phyloP scores from a whole-genome alignment of 2,113 vertebrate genomes.

The Brachirus orientalis region DNA sequence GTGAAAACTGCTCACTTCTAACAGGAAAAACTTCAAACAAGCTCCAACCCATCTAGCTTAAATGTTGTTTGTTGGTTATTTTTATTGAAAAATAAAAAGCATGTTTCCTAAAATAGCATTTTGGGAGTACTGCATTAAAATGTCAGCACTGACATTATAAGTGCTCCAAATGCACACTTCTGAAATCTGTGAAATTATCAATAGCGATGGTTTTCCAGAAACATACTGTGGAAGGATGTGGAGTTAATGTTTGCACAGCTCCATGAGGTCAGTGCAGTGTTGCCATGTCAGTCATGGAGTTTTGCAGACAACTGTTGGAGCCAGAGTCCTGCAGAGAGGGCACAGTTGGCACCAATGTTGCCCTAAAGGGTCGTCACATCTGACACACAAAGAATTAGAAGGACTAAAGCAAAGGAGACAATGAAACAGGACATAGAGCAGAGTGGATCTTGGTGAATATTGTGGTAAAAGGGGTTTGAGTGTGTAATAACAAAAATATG shows the following conservation, averaged over 20 bases:
- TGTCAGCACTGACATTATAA: too few relatives aligned
- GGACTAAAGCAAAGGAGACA: too few relatives aligned
- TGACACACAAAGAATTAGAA: too few relatives aligned
- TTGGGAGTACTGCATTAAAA: too few relatives aligned
- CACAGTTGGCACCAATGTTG: conserved; percentile 53
- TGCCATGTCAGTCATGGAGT: conserved; percentile 61
- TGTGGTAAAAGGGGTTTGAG: too few relatives aligned
- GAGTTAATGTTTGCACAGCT: conserved; percentile 27
- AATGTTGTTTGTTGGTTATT: conserved; percentile 6
- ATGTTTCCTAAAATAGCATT: too few relatives aligned
- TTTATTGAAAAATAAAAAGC: too few relatives aligned
- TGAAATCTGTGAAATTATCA: too few relatives aligned
- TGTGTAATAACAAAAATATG: too few relatives aligned
- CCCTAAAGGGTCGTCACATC: conserved; percentile 44
- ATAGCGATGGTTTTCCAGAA: conserved; percentile 3
- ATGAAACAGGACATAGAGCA: too few relatives aligned
- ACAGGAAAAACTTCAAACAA: conserved; percentile 14
- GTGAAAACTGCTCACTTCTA: not conserved
- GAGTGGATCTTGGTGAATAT: too few relatives aligned
- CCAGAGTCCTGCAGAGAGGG: conserved; percentile 59
- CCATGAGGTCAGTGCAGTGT: conserved; percentile 45
- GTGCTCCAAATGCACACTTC: too few relatives aligned
- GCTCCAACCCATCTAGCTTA: not conserved
- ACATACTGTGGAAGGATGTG: conserved; percentile 4
- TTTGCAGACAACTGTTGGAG: conserved; percentile 44